Evolutionary conservation across 1,140 invertebrate genomes (phyloP).

Genomic region (Drosophila nigromelanica): DNA sequence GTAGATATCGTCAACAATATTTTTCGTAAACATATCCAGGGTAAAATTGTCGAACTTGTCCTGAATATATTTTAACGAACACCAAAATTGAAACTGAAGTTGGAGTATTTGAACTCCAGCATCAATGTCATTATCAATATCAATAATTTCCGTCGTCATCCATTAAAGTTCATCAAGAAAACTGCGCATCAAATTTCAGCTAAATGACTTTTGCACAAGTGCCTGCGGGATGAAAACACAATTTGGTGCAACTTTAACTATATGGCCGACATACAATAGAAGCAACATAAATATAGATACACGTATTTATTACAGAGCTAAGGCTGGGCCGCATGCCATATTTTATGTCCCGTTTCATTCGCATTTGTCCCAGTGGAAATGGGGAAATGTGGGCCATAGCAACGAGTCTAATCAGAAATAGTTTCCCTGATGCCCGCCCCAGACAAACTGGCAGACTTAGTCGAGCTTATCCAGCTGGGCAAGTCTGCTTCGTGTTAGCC

Average conservation of each 20-base stretch:
- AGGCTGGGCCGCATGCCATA: conserved; percentile 15
- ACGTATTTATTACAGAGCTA: conserved; percentile 6
- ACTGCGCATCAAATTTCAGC: conserved; percentile 21
- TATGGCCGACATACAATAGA: neutral
- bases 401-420: conserved; percentile 64
- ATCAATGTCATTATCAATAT: conserved; percentile 18
- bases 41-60: too few species aligned
- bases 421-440: conserved; percentile 36
- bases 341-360: conserved; percentile 30
- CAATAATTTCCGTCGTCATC: conserved; percentile 10
- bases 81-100: neutral
- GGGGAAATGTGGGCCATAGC: neutral
- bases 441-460: conserved; percentile 14
- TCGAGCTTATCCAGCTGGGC: conserved; percentile 25
- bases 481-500: conserved; percentile 10
- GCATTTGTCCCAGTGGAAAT: conserved; percentile 18
- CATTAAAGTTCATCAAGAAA: conserved; percentile 7
- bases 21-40: too few species aligned
- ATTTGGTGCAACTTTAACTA: conserved; percentile 4
- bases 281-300: neutral
- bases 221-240: neutral
- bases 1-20: too few species aligned
- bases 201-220: conserved; percentile 3
- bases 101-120: neutral
- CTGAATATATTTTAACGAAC: too few species aligned